A percentile compares a stretch with the other conserved stretches of the same genome.
Conservation (phyloP, 2,888 invertebrate species). For the Drosophila paranaensis region DNA sequence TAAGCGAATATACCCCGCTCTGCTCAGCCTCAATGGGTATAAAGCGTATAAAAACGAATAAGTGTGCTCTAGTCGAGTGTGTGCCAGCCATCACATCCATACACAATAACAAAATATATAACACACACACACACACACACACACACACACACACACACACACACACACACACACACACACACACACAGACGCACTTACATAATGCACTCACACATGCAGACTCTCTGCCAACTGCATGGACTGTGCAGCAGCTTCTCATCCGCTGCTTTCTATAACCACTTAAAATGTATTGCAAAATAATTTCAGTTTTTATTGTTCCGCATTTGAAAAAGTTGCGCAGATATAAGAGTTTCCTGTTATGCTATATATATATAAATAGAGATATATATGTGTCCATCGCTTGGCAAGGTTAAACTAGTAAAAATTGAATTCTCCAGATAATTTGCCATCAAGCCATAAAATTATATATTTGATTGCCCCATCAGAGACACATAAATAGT, state of each 20-base stretch:
- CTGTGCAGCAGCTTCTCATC: background rate
- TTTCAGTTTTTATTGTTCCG: conserved; percentile 7
- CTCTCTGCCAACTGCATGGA: background rate
- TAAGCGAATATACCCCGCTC: background rate
- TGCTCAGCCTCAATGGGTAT: background rate
- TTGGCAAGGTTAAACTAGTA: background rate
- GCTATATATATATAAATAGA: no score
- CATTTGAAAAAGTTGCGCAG: background rate
- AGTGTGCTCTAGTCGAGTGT: conserved; percentile 9
- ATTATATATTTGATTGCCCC: background rate
- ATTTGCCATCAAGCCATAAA: background rate
- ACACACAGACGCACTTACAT: background rate
- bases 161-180: background rate
- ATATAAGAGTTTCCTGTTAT: background rate
- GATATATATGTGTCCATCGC: background rate
- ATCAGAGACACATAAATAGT: background rate
- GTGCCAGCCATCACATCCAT: conserved; percentile 2
- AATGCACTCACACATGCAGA: background rate
- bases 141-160: background rate
- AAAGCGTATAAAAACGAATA: background rate
- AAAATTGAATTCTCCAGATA: background rate
- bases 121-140: background rate
- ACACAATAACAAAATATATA: conserved; percentile 4
- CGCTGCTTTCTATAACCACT: conserved; percentile 4
- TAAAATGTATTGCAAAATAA: conserved; percentile 3